phyloP scores from a whole-genome alignment of 2,113 vertebrate species.

The Oreochromis niloticus region DNA sequence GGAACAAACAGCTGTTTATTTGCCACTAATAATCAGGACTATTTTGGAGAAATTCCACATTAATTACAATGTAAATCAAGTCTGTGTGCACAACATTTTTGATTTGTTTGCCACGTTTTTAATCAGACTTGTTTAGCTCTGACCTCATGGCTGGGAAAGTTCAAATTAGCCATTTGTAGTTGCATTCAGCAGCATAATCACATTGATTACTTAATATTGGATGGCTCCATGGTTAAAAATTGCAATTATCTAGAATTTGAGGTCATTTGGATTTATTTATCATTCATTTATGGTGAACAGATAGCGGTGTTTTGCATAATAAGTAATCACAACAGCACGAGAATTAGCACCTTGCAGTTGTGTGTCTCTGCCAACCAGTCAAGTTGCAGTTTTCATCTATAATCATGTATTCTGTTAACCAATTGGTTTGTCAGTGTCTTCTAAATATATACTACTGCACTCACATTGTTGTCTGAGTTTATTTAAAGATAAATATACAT shows the following conservation, averaged over 20 bases:
- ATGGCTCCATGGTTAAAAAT: neutral
- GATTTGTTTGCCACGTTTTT: neutral
- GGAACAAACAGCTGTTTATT: neutral
- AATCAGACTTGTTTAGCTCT: neutral
- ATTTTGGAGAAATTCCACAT: neutral
- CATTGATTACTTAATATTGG: neutral
- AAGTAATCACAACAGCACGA: neutral
- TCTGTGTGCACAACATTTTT: neutral
- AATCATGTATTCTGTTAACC: neutral
- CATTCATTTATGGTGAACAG: neutral
- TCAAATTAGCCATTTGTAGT: neutral
- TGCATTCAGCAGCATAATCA: neutral
- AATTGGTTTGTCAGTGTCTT: neutral
- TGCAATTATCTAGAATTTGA: neutral
- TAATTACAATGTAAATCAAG: neutral
- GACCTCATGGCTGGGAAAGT: neutral
- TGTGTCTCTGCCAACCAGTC: neutral
- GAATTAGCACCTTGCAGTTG: neutral
- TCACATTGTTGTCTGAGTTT: neutral
- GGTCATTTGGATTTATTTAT: neutral
- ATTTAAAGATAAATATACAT: neutral
- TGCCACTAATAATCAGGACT: neutral
- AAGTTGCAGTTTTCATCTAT: neutral
- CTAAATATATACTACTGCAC: neutral
- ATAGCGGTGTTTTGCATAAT: neutral